Evolutionary conservation across 2,797 vertebrate genomes (phyloP).

Genomic region (Scyliorhinus canicula): DNA sequence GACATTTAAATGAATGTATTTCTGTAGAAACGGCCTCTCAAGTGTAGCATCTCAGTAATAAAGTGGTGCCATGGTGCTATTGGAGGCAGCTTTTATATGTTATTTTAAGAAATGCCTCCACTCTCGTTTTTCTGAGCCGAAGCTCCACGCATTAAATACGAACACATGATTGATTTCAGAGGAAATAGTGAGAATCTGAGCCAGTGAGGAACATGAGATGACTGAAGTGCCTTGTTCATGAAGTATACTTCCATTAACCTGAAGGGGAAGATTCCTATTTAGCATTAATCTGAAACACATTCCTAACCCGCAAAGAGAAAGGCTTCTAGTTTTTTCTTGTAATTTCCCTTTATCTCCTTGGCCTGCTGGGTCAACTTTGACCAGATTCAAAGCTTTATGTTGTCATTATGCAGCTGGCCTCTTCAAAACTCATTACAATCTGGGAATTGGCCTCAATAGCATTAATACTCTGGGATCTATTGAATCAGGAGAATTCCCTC

Average conservation of each 20-base stretch:
- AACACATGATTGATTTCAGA: constrained; percentile 37
- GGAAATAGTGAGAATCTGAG: constrained; percentile 34
- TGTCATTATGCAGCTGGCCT: not conserved
- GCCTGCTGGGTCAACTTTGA: not conserved
- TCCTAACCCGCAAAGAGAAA: constrained; percentile 20
- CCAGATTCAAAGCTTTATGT: not conserved
- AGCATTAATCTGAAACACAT: constrained; percentile 36
- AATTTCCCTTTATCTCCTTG: not conserved
- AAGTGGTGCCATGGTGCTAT: not conserved
- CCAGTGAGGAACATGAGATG: constrained; percentile 29
- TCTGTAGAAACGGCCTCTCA: not conserved
- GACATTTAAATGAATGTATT: not conserved
- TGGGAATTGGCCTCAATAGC: not conserved
- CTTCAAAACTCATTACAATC: not conserved
- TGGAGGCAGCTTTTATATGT: not conserved
- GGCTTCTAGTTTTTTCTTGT: not conserved
- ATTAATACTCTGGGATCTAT: constrained; percentile 17
- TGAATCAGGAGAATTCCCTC: not conserved
- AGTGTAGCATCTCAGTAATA: not conserved
- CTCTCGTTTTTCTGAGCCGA: not conserved
- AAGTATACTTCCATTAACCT: constrained; percentile 32
- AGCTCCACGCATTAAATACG: constrained; percentile 16
- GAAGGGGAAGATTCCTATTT: constrained; percentile 20
- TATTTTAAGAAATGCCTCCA: constrained; percentile 2
- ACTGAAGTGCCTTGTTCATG: constrained; percentile 23